Evolutionary conservation across 2,797 vertebrate genomes (phyloP).

Genomic region (Sebastes minor): DNA sequence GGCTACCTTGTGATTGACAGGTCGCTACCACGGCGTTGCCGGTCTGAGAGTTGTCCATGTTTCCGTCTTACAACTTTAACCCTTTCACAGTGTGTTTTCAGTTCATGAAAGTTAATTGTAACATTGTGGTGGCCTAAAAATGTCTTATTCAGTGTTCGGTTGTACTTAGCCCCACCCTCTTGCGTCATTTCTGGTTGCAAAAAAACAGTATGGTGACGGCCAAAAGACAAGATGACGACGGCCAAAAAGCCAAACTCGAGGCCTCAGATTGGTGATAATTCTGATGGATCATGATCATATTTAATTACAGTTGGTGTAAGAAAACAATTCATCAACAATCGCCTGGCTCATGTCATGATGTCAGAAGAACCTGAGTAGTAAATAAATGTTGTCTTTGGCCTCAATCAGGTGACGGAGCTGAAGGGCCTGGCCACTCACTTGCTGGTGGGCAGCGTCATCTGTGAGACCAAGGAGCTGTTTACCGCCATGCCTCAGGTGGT

Average conservation of each 20-base stretch:
- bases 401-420: slow-evolving; percentile 92
- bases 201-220: too few species aligned
- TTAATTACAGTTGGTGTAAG: neutral
- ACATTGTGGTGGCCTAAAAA: too few species aligned
- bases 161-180: too few species aligned
- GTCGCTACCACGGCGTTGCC: rapidly evolving
- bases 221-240: too few species aligned
- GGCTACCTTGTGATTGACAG: too few species aligned
- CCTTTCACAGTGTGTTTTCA: too few species aligned
- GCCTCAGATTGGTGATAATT: neutral
- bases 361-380: neutral
- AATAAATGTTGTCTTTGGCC: neutral
- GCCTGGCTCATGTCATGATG: neutral
- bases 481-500: slow-evolving; percentile 96
- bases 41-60: too few species aligned
- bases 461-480: slow-evolving; percentile 97
- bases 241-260: too few species aligned
- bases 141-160: too few species aligned
- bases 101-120: too few species aligned
- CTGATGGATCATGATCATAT: neutral
- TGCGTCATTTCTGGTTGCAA: too few species aligned
- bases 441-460: slow-evolving; percentile 96
- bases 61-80: too few species aligned
- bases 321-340: neutral
- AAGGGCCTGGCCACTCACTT: slow-evolving; percentile 97